These are phyloP conservation scores for Motacilla tschutschensis DNA, from an alignment of 2,113 vertebrate genomes.

Conservation along the genomic window DNA sequence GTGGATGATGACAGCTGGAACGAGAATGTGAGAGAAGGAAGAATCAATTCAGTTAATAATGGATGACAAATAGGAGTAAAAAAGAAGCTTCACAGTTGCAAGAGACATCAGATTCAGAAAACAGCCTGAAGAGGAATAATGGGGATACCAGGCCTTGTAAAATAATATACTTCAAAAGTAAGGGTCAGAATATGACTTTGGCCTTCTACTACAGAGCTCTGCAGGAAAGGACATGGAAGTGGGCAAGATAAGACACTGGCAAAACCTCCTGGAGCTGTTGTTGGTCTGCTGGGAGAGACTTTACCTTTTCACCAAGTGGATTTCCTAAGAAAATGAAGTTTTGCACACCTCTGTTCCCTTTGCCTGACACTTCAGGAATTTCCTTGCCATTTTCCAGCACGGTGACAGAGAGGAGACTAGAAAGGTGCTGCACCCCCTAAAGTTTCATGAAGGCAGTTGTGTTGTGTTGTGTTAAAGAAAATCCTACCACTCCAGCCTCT, in stretches of 20 bases:
- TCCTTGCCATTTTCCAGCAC: background rate
- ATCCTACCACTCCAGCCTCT: background rate
- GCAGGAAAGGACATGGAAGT: background rate
- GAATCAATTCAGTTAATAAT: background rate
- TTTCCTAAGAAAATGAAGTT: background rate
- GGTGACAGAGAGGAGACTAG: background rate
- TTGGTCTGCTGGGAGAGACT: background rate
- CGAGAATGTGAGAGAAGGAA: background rate
- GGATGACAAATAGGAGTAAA: background rate
- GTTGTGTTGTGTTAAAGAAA: background rate
- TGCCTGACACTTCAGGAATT: background rate
- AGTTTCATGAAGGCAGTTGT: background rate
- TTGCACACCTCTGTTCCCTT: background rate
- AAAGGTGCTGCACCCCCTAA: background rate
- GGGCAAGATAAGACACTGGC: background rate
- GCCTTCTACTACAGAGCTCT: background rate
- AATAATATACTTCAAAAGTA: background rate
- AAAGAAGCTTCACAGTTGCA: background rate
- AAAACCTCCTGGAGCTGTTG: background rate
- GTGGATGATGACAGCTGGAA: background rate
- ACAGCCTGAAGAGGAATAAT: background rate
- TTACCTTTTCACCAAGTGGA: background rate
- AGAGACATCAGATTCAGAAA: background rate
- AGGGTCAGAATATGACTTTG: background rate
- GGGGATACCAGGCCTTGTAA: background rate